Base-by-base conservation (phyloP, 2,797 vertebrate species). In the Trichosurus vulpecula region DNA sequence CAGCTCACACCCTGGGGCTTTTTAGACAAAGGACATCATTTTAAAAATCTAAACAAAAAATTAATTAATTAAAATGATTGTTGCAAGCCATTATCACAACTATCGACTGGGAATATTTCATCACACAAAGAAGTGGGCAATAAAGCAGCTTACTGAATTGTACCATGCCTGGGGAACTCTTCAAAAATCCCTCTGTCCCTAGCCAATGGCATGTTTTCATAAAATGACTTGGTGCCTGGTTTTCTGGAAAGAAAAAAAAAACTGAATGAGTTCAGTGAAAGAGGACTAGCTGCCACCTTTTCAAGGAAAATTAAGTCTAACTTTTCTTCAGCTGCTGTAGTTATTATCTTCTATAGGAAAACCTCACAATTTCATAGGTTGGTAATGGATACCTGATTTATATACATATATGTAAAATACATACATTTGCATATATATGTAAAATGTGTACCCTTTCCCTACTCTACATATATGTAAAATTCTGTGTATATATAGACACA, bases 1-100 rank as follows among this genome's bases (percentile, higher is more conserved):
- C 92, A 94, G 41, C 91, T 92, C 74, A 61, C 96, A 25, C 52
- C 92, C 66, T 94, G 54, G 93, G 95, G 87, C 54, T 97, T 98
- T 97, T 93, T 95, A 97, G 97, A 96, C 92, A 97, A 96, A 98
- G 97, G 91, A 96, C 54, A 92, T 92, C 95, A 55, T 91, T 97
- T 96, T 35, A 11, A 74, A 96, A 97, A 93, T 94, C 81, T 94
- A 96, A 97, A 97, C 96, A 97, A 97, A 96, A 97, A 97, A 95
- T 94, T 97, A 96, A 97, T 98, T 97, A 97, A 97, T 97, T 97
- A 97, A 97, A 96, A 93, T 89, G 91, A 91, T 93, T 41, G 6
- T 95, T 94, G 92, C 51, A 97, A 97, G 91, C 97, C 94, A 96
- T 97, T 97, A 96, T 95, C 89, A n/a, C 90, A 93, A 94, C 27